Base-by-base conservation (phyloP, 2,888 invertebrate species). In the Arctia plantaginis region DNA sequence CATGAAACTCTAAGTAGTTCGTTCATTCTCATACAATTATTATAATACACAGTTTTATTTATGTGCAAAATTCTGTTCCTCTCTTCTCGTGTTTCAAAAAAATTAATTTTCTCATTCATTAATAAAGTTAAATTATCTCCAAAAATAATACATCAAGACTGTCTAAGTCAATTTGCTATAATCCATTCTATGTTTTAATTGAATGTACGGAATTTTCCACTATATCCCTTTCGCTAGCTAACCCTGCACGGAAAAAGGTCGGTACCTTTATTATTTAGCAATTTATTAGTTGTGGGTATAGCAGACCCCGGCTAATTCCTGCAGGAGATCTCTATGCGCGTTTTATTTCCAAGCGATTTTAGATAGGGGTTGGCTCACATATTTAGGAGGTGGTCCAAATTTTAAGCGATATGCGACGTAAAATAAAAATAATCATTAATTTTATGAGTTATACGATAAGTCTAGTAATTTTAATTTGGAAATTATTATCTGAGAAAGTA, bases 291-390 rank as follows among this genome's bases (percentile, higher is more conserved):
- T 91, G 87, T 83, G 87, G 87, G 84, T 74, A 77, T 86, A 80
- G 73, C 85, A 81, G 86, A 82, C 86, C 88, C 88, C 88, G n/a
- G 90, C 89, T 94, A 93, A 94, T 93, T 93, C 94, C 94, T 91
- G 77, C 86, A 86, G 94, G 94, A 90, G 89, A 88, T 84, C 87
- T 91, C 90, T 90, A 91, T 87, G 88, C 89, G 90, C 88, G 93
- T 94, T 94, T 95, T 94, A 94, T 94, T 94, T 94, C 90, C 89
- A 92, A 94, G 90, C 94, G 94, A 91, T 95, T 94, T 95, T 92
- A 93, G 94, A 94, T 95, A 93, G 93, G 93, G 94, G 91, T 91
- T 88, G 89, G 88, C 86, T 85, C 82, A 86, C 85, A 83, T 85
- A 86, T 80, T 83, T 76, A 76, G 69, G 59, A 41, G 7, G 68